Evolutionary conservation across 2,113 vertebrate genomes (phyloP), one percentile per base, ranked within the genome.

Genomic region (Microcebus lehilahytsara): DNA sequence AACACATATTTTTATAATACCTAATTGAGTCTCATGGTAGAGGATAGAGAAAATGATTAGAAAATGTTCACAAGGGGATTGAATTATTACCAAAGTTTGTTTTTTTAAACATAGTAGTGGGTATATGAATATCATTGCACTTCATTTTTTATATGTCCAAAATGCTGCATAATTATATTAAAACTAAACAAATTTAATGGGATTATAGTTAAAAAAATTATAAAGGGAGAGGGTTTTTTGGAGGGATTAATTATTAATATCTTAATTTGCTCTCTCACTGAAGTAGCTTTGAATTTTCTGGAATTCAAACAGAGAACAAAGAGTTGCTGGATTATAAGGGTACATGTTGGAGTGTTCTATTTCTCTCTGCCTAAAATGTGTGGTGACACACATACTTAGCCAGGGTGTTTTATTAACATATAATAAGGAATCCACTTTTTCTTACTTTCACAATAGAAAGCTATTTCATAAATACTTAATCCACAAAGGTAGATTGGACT

Each of bases 301-400:
- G 58, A 89, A 80, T 92, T 69, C 56, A 93, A 87, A 66, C 20
- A 92, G 71, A 92, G 74, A 93, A 79, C 17, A 75, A 88, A 62
- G 25, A n/a, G 87, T 91, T 79, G 12, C 58, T 75, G 46, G 37
- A 64, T 80, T 69, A 22, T 32, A 58, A 6, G 0, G 4, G 12
- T 32, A 69, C 72, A 62, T 17, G 9, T 42, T 64, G 88, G 51
- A 30, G 6, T 37, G 10, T 67, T 89, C 78, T 62, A 14, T 34
- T 84, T 85, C 25, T 77, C 64, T 84, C 88, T 81, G 40, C 40
- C 72, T 84, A 77, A 77, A 85, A 79, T 91, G 60, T 53, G 49
- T 77, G 51, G 12, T 4, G 80, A 64, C n/a, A 46, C 22, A 51
- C 8, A 49, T 37, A 46, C 1, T 71, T 81, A 77, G 30, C 23